Conservation (phyloP, 2,888 invertebrate species). For the Sminthurinus aureus region DNA sequence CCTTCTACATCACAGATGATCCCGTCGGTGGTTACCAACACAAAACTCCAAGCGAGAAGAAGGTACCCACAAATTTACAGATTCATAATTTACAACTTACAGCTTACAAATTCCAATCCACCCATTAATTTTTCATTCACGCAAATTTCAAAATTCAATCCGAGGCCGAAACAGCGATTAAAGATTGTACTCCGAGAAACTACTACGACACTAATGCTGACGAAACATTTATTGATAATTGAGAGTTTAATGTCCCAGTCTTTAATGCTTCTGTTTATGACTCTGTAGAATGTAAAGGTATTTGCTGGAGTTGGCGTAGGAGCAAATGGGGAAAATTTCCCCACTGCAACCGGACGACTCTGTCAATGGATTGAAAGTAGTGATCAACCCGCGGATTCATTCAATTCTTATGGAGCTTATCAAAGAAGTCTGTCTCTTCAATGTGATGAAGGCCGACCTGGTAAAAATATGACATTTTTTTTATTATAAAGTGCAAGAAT, state of each 20-base stretch:
- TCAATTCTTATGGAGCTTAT: slow-evolving; percentile 86
- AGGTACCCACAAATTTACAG: slow-evolving; percentile 67
- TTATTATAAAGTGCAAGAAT: not conserved
- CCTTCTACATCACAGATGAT: slow-evolving; percentile 89
- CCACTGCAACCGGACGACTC: slow-evolving; percentile 82
- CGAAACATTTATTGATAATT: not conserved
- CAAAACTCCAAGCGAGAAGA: slow-evolving; percentile 80
- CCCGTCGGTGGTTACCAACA: slow-evolving; percentile 88
- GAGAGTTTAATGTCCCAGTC: too few species aligned
- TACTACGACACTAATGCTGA: not conserved
- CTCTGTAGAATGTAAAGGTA: slow-evolving; percentile 74
- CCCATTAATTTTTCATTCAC: not conserved
- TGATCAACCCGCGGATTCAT: slow-evolving; percentile 76
- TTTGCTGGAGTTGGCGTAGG: slow-evolving; percentile 81
- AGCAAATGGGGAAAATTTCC: slow-evolving; percentile 73
- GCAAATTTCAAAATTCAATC: not conserved
- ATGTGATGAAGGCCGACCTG: slow-evolving; percentile 82
- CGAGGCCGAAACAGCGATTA: not conserved
- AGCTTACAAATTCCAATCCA: not conserved
- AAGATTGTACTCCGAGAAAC: not conserved
- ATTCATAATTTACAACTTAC: not conserved
- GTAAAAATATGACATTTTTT: not conserved
- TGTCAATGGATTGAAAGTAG: slow-evolving; percentile 85
- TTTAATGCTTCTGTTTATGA: not conserved
- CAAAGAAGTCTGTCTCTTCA: slow-evolving; percentile 82